A percentile compares a stretch with the other conserved stretches of the same genome.
Conservation (phyloP, 2,797 vertebrate species). For the Echeneis naucrates region DNA sequence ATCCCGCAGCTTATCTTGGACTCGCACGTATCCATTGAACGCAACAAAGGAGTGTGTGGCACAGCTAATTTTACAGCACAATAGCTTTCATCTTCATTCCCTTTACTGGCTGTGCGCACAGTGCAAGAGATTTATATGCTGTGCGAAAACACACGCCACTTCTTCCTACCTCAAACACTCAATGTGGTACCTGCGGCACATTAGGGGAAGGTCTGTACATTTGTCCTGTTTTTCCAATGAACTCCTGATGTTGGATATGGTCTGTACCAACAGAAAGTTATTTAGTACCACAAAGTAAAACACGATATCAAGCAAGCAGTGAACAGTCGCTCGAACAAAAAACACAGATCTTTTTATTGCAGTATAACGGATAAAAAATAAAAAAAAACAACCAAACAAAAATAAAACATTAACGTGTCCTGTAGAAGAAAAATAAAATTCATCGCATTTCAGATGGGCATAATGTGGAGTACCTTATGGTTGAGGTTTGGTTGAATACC, state of each 20-base stretch:
- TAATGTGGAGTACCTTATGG: no score
- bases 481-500: no score
- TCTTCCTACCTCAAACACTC: neutral
- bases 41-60: slow-evolving; percentile 6
- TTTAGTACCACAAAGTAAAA: neutral
- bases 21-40: slow-evolving; percentile 2
- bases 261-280: neutral
- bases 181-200: neutral
- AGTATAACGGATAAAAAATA: neutral
- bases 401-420: no score
- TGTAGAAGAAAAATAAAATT: no score
- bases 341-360: neutral
- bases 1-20: slow-evolving; percentile 34
- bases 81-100: slow-evolving; percentile 15
- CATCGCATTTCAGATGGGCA: no score
- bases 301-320: neutral
- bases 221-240: neutral
- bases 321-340: neutral
- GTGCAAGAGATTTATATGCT: neutral
- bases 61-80: slow-evolving; percentile 28
- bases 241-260: neutral
- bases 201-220: neutral
- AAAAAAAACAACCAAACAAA: no score
- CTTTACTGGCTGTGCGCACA: neutral
- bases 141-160: neutral